Percentiles rank a stretch among this genome's conserved stretches.
Conservation (phyloP, 2,888 invertebrate species). For the Brachyopa scutellaris region DNA sequence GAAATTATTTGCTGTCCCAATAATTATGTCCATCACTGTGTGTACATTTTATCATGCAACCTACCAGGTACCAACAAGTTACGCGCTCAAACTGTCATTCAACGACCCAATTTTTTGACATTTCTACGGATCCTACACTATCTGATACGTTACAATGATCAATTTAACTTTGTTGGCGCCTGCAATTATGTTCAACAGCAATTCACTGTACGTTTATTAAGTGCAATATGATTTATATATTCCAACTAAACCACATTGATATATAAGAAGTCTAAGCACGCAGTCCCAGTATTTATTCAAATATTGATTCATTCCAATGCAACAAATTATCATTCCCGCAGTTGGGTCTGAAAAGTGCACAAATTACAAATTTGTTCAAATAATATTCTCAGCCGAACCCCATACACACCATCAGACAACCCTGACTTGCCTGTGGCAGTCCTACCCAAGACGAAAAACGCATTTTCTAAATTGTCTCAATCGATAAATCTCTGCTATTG, state of each 20-base stretch:
- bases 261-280: conserved; percentile 31
- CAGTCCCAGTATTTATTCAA: conserved; percentile 19
- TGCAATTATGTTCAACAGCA: conserved; percentile 56
- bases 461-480: conserved; percentile 57
- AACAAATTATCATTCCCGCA: conserved; percentile 35
- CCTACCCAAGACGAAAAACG: conserved; percentile 57
- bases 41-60: too few relatives aligned
- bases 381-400: conserved; percentile 10
- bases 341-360: conserved; percentile 13
- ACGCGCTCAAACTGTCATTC: neutral
- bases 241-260: conserved; percentile 32
- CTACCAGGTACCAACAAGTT: too few relatives aligned
- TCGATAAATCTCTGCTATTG: conserved; percentile 46
- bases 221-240: conserved; percentile 63
- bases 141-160: too few relatives aligned
- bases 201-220: conserved; percentile 20
- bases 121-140: neutral
- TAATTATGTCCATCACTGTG: too few relatives aligned
- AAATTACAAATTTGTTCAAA: conserved; percentile 20
- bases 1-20: too few relatives aligned
- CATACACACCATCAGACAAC: conserved; percentile 9
- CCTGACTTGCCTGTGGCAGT: conserved; percentile 10
- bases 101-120: neutral
- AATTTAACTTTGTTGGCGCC: conserved; percentile 62
- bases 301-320: conserved; percentile 49